Base-by-base conservation (phyloP, 2,113 vertebrate genomes). In the Chlorodrepanis virens region DNA sequence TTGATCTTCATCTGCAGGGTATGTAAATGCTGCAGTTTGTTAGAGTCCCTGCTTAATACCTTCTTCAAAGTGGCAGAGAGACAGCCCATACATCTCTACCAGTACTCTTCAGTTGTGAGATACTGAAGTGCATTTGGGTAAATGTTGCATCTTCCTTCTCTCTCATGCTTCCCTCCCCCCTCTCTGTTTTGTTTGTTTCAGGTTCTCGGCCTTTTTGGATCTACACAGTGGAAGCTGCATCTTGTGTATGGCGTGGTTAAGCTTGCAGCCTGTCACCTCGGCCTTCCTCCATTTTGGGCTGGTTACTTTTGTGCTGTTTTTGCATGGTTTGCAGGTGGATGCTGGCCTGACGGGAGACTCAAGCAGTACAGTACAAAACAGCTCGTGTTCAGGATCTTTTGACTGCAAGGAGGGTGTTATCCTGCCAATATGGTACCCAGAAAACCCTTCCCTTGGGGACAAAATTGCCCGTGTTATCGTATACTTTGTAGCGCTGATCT, bases 381-480 rank as follows among this genome's bases (percentile, higher is more conserved):
- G 94, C 78, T 98, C 99, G 76, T 99, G 99, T 93, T 95, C 94
- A 45, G 99, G 98, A 52, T 98, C 98, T 82, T 98, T 98, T 20
- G 98, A 99, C 92, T 99, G 99, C 97, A 98, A 98, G 49, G 97
- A 98, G 54, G 99, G 99, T 77, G 99, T 99, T 97, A 99, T 99
- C 97, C 97, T 99, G 93, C 99, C 99, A 90, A 99, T 99, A 96
- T 99, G 99, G 99, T 99, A 99, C 93, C 99, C 99, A 1, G 99
- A 99, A 98, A 99, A 99, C 94, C 99, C 99, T 77, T 99, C 99
- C 37, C 98, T 99, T 95, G 99, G 99, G 75, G 99, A 99, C 98
- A 99, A 99, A 98, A 99, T 99, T 83, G 99, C 99, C 60, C 98
- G 99, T 94, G 99, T 99, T 97, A 99, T 99, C 11, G 99, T 99